Evolutionary conservation across 2,888 invertebrate species (phyloP).

Genomic region (Herminia tarsipennalis): DNA sequence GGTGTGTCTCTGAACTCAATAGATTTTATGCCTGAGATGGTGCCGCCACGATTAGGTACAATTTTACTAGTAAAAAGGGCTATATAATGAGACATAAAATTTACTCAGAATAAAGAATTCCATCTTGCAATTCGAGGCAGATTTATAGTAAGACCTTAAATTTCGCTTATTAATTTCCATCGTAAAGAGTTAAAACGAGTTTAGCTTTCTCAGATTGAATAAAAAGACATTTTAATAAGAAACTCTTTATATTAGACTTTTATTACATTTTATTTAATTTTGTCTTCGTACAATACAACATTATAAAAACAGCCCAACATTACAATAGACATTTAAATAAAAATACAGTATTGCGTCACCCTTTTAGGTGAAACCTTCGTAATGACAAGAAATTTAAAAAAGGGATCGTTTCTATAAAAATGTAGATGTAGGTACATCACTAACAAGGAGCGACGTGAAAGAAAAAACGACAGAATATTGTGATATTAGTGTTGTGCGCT

Average conservation of each 20-base stretch:
- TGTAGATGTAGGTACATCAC: constrained; percentile 30
- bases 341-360: constrained; percentile 26
- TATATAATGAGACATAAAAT: not conserved
- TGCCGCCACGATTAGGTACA: too few relatives aligned
- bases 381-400: constrained; percentile 29
- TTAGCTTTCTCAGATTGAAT: not conserved
- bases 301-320: constrained; percentile 18
- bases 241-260: not conserved
- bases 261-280: not conserved
- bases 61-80: too few relatives aligned
- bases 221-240: not conserved
- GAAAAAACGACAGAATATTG: constrained; percentile 59
- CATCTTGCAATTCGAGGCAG: not conserved
- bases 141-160: not conserved
- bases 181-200: constrained; percentile 1
- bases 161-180: constrained; percentile 4
- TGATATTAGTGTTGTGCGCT: constrained; percentile 68
- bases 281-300: constrained; percentile 4
- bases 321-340: constrained; percentile 31
- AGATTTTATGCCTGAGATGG: too few relatives aligned
- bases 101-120: not conserved
- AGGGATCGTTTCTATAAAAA: constrained; percentile 33
- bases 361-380: constrained; percentile 36
- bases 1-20: too few relatives aligned
- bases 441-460: constrained; percentile 64